Evolutionary conservation across 2,113 vertebrate genomes (phyloP).

Genomic region (Albula glossodonta): DNA sequence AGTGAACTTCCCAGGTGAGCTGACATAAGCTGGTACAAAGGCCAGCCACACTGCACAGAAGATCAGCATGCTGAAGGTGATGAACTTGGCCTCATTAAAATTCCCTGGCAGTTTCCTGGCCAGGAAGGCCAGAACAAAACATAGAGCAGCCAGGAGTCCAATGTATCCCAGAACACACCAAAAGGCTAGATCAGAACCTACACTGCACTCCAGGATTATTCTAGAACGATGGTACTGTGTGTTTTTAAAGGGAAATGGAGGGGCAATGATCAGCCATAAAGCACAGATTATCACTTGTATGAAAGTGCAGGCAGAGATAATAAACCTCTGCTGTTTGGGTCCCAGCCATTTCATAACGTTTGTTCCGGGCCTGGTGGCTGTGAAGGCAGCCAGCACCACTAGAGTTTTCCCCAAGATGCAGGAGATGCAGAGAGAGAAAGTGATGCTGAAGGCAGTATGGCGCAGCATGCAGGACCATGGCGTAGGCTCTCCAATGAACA

Average conservation of each 20-base stretch:
- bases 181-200: conserved; percentile 49
- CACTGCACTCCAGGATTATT: conserved; percentile 52
- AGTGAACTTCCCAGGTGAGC: conserved; percentile 64
- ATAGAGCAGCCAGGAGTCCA: conserved; percentile 41
- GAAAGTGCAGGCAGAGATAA: conserved; percentile 40
- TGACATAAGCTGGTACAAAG: conserved; percentile 51
- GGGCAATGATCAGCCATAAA: conserved; percentile 41
- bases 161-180: conserved; percentile 51
- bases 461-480: conserved; percentile 46
- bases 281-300: conserved; percentile 47
- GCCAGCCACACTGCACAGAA: conserved; percentile 55
- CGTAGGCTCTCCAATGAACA: conserved; percentile 66
- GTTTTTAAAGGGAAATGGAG: conserved; percentile 49
- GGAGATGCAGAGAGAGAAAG: conserved; percentile 50
- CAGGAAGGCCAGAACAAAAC: conserved; percentile 51
- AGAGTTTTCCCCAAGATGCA: conserved; percentile 51
- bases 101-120: conserved; percentile 46
- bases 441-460: conserved; percentile 48
- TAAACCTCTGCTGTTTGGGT: conserved; percentile 43
- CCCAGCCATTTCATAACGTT: conserved; percentile 49
- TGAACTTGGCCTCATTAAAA: conserved; percentile 53
- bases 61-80: conserved; percentile 55
- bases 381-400: conserved; percentile 54
- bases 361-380: conserved; percentile 43
- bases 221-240: conserved; percentile 39